A percentile compares a stretch with the other conserved stretches of the same genome.
phyloP scores from a whole-genome alignment of 2,797 vertebrate species.

The Apogon talboti region DNA sequence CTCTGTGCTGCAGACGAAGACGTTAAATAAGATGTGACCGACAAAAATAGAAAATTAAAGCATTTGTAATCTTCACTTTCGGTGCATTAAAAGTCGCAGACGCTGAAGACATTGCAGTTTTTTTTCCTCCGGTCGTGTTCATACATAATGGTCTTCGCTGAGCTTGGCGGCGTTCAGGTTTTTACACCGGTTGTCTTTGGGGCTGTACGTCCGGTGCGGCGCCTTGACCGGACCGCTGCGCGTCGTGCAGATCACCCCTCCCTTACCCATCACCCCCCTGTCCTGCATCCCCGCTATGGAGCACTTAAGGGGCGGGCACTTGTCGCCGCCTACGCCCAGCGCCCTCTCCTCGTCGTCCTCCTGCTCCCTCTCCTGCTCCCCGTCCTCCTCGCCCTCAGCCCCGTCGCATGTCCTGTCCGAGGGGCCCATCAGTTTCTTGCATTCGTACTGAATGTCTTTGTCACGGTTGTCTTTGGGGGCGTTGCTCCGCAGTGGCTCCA shows the following conservation, averaged over 20 bases:
- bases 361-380: conserved; percentile 71
- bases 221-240: conserved; percentile 84
- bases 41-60: conserved; percentile 54
- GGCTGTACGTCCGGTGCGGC: conserved; percentile 87
- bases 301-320: conserved; percentile 85
- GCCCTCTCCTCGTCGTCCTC: conserved; percentile 85
- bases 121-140: conserved; percentile 52
- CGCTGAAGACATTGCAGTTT: conserved; percentile 40
- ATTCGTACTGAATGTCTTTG: conserved; percentile 86
- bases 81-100: conserved; percentile 56
- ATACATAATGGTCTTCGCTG: conserved; percentile 85
- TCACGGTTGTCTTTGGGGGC: conserved; percentile 86
- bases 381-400: conserved; percentile 84
- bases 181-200: conserved; percentile 94
- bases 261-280: conserved; percentile 70
- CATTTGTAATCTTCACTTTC: conserved; percentile 69
- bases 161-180: conserved; percentile 85
- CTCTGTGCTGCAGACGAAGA: conserved; percentile 35
- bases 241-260: conserved; percentile 79
- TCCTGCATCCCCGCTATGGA: conserved; percentile 72
- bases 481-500: conserved; percentile 88
- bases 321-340: conserved; percentile 78
- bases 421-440: conserved; percentile 89
- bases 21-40: conserved; percentile 53
- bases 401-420: conserved; percentile 86